A percentile compares a stretch with the other conserved stretches of the same genome.
Conservation (phyloP, 1,140 invertebrate genomes). For the Apis laboriosa region DNA sequence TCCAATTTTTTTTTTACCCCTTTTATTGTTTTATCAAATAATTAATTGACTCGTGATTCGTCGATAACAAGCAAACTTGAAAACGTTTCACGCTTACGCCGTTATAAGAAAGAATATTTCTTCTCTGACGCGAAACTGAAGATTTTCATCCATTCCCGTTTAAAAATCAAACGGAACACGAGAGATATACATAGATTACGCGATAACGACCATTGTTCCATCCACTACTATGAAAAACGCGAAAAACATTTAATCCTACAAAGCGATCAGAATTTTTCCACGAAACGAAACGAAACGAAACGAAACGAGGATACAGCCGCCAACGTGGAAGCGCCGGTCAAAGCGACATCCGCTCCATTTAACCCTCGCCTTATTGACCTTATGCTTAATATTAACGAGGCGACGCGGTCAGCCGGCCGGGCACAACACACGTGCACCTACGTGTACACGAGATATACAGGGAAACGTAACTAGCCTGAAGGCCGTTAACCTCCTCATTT, state of each 20-base stretch:
- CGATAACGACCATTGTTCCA: no score
- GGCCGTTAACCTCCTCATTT: conserved; percentile 67
- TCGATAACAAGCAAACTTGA: no score
- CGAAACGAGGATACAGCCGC: background rate
- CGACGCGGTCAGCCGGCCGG: conserved; percentile 1
- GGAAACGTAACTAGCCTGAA: conserved; percentile 55
- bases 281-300: background rate
- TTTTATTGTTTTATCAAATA: no score
- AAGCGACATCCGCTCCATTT: conserved; percentile 37
- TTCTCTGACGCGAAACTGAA: no score
- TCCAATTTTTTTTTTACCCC: no score
- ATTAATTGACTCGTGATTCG: no score
- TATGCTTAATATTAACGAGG: conserved; percentile 47
- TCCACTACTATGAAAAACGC: no score
- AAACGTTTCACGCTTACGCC: no score
- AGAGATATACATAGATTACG: no score
- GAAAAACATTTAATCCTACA: background rate
- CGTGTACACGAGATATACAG: conserved; percentile 42
- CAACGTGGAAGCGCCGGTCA: background rate
- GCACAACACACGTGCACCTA: background rate
- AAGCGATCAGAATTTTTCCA: background rate
- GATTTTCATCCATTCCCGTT: no score
- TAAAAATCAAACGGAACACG: no score
- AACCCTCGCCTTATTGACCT: conserved; percentile 43
- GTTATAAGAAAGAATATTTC: no score